phyloP scores from a whole-genome alignment of 2,113 vertebrate species.

The Rhizomys pruinosus region DNA sequence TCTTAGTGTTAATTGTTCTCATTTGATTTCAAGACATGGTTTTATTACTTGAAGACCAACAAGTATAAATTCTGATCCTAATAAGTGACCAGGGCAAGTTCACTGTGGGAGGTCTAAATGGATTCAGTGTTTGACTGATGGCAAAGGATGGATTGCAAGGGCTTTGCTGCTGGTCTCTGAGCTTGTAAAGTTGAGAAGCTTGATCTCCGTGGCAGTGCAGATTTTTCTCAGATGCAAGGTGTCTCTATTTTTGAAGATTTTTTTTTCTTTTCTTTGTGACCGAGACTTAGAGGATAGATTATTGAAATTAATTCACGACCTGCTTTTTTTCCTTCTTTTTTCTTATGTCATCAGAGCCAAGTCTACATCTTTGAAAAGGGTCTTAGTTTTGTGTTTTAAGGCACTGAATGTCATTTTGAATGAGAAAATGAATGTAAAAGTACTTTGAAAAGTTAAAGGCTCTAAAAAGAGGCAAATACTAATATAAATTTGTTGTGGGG shows the following conservation, averaged over 20 bases:
- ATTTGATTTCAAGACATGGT: constrained; percentile 35
- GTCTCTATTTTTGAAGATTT: constrained; percentile 9
- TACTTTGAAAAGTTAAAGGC: constrained; percentile 21
- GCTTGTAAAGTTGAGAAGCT: background rate
- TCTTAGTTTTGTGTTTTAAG: constrained; percentile 40
- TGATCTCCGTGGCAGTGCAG: background rate
- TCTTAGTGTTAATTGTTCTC: constrained; percentile 54
- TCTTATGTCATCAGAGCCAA: background rate
- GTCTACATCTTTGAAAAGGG: background rate
- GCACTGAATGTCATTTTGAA: background rate
- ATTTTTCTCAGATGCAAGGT: background rate
- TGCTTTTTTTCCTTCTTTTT: background rate
- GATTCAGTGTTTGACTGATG: background rate
- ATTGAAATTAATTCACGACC: background rate
- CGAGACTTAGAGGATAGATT: background rate
- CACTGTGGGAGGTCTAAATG: background rate
- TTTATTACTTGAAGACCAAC: constrained; percentile 48
- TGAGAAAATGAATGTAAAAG: constrained; percentile 22
- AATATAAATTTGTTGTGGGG: background rate
- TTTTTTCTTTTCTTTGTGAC: constrained; percentile 1
- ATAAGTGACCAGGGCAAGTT: background rate
- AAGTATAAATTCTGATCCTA: constrained; percentile 29
- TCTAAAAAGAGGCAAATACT: constrained; percentile 1
- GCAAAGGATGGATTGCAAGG: background rate
- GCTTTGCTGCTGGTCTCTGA: background rate